Percentiles rank a stretch among this genome's conserved stretches.
Evolutionary conservation across 1,140 invertebrate species (phyloP).

Genomic region (Drosophila jambulina): DNA sequence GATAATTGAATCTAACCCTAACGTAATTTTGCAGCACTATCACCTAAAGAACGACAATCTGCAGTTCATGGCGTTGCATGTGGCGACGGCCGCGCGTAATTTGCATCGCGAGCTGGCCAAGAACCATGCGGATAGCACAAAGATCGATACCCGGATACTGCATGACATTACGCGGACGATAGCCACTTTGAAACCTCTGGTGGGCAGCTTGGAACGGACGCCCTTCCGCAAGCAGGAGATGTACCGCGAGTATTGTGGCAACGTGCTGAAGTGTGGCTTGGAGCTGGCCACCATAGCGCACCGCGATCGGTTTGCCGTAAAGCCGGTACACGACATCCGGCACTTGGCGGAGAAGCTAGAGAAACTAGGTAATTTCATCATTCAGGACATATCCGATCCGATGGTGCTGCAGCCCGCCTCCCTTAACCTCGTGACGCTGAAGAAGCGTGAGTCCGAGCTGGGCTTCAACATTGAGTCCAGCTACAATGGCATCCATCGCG

Average conservation of each 20-base stretch:
- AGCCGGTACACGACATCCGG: constrained; percentile 89
- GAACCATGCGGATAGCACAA: constrained; percentile 87
- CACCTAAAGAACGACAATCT: constrained; percentile 95
- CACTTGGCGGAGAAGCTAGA: constrained; percentile 90
- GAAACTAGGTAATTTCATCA: constrained; percentile 93
- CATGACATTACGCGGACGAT: constrained; percentile 94
- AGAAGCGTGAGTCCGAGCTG: constrained; percentile 91
- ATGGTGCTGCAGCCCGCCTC: constrained; percentile 95
- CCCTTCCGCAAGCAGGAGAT: constrained; percentile 81
- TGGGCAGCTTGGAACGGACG: constrained; percentile 94
- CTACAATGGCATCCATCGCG: constrained; percentile 92
- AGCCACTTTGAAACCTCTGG: constrained; percentile 92
- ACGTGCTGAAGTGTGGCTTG: constrained; percentile 91
- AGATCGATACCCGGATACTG: constrained; percentile 92
- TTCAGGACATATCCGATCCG: constrained; percentile 94
- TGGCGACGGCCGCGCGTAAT: constrained; percentile 93
- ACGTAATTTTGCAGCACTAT: constrained; percentile 90
- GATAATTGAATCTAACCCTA: too few relatives aligned
- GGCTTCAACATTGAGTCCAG: constrained; percentile 94
- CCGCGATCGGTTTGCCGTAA: constrained; percentile 93
- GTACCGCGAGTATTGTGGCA: constrained; percentile 82
- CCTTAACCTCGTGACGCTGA: constrained; percentile 93
- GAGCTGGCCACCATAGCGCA: constrained; percentile 95
- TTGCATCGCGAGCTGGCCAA: constrained; percentile 88
- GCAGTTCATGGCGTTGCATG: constrained; percentile 93